Evolutionary conservation across 1,140 invertebrate species (phyloP), one percentile per base, ranked within the genome.

Genomic region (Drepana arcuata): DNA sequence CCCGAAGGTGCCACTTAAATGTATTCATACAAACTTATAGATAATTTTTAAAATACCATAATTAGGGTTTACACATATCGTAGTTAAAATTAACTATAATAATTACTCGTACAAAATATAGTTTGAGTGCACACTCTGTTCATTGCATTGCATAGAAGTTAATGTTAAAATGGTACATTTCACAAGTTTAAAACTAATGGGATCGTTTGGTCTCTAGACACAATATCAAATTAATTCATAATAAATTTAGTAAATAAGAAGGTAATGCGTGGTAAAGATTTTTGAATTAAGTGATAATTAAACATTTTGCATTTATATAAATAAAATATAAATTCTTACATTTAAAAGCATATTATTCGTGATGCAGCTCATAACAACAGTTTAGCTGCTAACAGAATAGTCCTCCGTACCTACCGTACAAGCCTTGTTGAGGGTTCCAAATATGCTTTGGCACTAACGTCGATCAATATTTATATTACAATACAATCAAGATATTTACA

Each of bases 361-460:
- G n/a, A n/a, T n/a, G n/a, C n/a, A n/a, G n/a, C n/a, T n/a, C n/a
- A n/a, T n/a, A n/a, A n/a, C n/a, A n/a, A n/a, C n/a, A n/a, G n/a
- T n/a, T n/a, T n/a, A n/a, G n/a, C n/a, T n/a, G n/a, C n/a, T n/a
- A n/a, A n/a, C n/a, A n/a, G n/a, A n/a, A n/a, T n/a, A n/a, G n/a
- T n/a, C n/a, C n/a, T n/a, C n/a, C n/a, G n/a, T n/a, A 28, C 12
- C 34, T 32, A 48, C 55, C 63, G 56, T 66, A 63, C 55, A 67
- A 24, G 40, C 46, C 49, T 59, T 59, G 14, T 60, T 48, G 41
- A 63, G 48, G 56, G 46, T 58, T 57, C 62, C 62, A 59, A 53
- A 58, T 71, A 74, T 60, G 68, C 71, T 81, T 81, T 81, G 77
- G 77, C 77, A 81, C 77, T 78, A 81, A 73, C 62, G 65, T 71